phyloP scores from a whole-genome alignment of 2,113 vertebrate species.

The Trachemys scripta region DNA sequence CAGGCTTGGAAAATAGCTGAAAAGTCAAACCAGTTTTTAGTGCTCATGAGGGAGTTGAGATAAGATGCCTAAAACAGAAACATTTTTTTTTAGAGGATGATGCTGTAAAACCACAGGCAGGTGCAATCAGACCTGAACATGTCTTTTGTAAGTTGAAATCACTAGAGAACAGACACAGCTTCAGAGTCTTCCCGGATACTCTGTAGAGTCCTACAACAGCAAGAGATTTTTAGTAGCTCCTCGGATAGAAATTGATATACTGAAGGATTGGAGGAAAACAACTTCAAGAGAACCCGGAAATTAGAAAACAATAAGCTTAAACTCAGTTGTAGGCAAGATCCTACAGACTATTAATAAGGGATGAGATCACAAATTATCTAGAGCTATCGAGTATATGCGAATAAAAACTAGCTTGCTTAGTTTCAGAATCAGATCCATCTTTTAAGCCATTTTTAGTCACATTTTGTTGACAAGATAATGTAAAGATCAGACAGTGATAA shows the following conservation, averaged over 20 bases:
- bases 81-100: conserved; percentile 43
- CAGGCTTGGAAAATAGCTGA: conserved; percentile 44
- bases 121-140: conserved; percentile 16
- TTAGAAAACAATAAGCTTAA: conserved; percentile 1
- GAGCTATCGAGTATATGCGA: not conserved
- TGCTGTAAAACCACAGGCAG: conserved; percentile 47
- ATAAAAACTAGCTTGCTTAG: not conserved
- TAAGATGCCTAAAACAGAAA: conserved; percentile 62
- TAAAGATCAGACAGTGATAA: not conserved
- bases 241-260: conserved; percentile 7
- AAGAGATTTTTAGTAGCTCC: conserved; percentile 36
- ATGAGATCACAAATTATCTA: not conserved
- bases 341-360: not conserved
- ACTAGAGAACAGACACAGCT: not conserved
- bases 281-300: not conserved
- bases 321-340: not conserved
- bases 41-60: not conserved
- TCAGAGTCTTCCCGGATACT: conserved; percentile 38
- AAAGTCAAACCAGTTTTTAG: conserved; percentile 11
- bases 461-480: not conserved
- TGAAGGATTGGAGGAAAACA: conserved; percentile 25
- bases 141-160: conserved; percentile 42
- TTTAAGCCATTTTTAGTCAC: not conserved
- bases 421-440: not conserved
- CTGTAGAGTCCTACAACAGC: conserved; percentile 9